Conservation (phyloP, 35 echinoderm and acorn worm genomes). For the Lytechinus variegatus region DNA sequence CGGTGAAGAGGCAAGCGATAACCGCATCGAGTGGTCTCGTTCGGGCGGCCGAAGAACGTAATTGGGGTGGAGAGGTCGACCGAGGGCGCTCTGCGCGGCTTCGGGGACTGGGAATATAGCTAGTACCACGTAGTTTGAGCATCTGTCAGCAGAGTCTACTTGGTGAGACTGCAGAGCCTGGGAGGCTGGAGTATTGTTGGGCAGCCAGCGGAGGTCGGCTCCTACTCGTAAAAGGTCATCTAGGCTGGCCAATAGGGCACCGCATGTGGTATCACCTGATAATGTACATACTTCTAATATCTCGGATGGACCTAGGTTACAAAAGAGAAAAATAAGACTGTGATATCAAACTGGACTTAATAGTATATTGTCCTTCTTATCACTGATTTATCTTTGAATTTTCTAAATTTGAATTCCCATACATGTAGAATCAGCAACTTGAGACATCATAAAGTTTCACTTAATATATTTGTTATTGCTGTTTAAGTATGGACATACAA, state of each 20-base stretch:
- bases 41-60: slow-evolving; percentile 69
- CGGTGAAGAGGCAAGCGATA: slow-evolving; percentile 46
- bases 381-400: too few species aligned
- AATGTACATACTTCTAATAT: slow-evolving; percentile 71
- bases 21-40: slow-evolving; percentile 50
- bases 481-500: too few species aligned
- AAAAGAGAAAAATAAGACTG: not conserved
- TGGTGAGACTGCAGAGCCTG: slow-evolving; percentile 38
- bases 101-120: slow-evolving; percentile 64
- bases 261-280: slow-evolving; percentile 67
- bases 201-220: slow-evolving; percentile 74
- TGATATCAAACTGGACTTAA: too few species aligned
- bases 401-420: too few species aligned
- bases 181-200: slow-evolving; percentile 25
- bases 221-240: slow-evolving; percentile 66
- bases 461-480: too few species aligned
- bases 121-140: slow-evolving; percentile 76
- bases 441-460: too few species aligned
- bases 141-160: slow-evolving; percentile 65
- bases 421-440: too few species aligned
- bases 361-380: not conserved
- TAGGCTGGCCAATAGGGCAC: slow-evolving; percentile 55
- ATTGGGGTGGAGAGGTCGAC: slow-evolving; percentile 59
- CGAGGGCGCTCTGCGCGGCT: slow-evolving; percentile 67
- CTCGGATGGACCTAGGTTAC: slow-evolving; percentile 55